Conservation (phyloP, 2,113 vertebrate genomes). For the Leptobrachium ailaonicum region DNA sequence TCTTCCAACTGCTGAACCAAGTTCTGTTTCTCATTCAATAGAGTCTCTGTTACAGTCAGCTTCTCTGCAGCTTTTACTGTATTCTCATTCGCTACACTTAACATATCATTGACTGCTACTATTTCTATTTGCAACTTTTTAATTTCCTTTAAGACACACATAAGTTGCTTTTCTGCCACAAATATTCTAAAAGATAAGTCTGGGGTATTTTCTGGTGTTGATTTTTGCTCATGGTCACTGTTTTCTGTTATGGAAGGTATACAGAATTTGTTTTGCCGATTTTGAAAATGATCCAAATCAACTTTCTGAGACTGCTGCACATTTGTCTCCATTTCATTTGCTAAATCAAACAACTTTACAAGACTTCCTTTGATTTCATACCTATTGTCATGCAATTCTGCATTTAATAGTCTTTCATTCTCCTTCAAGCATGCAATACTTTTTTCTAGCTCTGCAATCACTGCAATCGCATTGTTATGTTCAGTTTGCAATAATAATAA, state of each 20-base stretch:
- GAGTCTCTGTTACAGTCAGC: conserved; percentile 67
- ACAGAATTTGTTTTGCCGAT: background rate
- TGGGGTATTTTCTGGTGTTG: conserved; percentile 61
- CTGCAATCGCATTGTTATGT: conserved; percentile 68
- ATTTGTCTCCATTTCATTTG: conserved; percentile 59
- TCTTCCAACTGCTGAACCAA: conserved; percentile 80
- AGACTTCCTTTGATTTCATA: conserved; percentile 63
- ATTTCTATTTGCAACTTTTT: conserved; percentile 71
- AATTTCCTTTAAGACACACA: conserved; percentile 71
- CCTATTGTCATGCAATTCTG: conserved; percentile 69
- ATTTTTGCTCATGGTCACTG: conserved; percentile 57
- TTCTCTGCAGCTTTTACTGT: conserved; percentile 73
- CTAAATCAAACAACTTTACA: conserved; percentile 62
- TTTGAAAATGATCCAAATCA: background rate
- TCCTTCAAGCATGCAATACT: conserved; percentile 66
- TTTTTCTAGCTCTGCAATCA: conserved; percentile 70
- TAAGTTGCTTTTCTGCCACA: conserved; percentile 75
- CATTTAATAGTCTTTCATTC: conserved; percentile 65
- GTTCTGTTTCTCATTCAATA: conserved; percentile 71
- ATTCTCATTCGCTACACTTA: conserved; percentile 67
- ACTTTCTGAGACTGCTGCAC: conserved; percentile 57
- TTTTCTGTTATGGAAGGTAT: conserved; percentile 42
- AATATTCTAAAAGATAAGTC: conserved; percentile 67
- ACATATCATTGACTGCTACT: conserved; percentile 71
- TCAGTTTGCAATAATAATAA: conserved; percentile 65